Evolutionary conservation across 64 coral and sea anemone genomes (phyloP).

Genomic region (Porites lutea): DNA sequence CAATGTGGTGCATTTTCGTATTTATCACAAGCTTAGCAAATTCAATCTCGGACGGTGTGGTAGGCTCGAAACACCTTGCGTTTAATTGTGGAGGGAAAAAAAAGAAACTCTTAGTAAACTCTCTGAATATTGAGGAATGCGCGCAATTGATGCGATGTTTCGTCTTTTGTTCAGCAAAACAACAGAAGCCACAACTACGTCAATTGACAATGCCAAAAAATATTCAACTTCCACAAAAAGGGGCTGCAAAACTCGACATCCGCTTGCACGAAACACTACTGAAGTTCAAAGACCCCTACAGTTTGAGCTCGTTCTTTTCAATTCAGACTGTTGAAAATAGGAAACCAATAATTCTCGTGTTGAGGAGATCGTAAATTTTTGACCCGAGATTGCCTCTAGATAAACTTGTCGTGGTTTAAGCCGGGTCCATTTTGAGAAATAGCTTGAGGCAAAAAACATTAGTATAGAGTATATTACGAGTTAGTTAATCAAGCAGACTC

Average conservation of each 20-base stretch:
- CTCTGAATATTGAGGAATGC: neutral
- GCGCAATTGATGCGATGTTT: conserved; percentile 11
- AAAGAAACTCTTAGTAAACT: neutral
- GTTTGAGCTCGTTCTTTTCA: neutral
- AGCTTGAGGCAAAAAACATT: conserved; percentile 75
- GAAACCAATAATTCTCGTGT: neutral
- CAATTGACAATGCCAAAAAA: conserved; percentile 18
- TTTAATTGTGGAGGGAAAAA: conserved; percentile 18
- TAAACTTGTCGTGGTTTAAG: conserved; percentile 35
- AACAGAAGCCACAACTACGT: conserved; percentile 34
- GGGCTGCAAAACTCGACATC: neutral
- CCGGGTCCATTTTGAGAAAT: neutral
- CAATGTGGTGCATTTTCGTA: conserved; percentile 7
- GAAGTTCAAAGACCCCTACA: neutral
- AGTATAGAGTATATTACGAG: conserved; percentile 33
- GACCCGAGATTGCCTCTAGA: neutral
- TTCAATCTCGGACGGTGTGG: conserved; percentile 15
- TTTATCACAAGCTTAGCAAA: conserved; percentile 16
- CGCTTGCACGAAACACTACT: conserved; percentile 7
- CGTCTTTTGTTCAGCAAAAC: conserved; percentile 27
- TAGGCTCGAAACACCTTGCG: neutral
- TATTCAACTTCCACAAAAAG: conserved; percentile 38
- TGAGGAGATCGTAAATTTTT: neutral
- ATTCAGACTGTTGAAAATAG: neutral
- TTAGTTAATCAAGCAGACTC: conserved; percentile 53